Percentiles rank a stretch among this genome's conserved stretches.
Evolutionary conservation across 2,888 invertebrate species (phyloP).

Genomic region (Hydropsyche betteni): DNA sequence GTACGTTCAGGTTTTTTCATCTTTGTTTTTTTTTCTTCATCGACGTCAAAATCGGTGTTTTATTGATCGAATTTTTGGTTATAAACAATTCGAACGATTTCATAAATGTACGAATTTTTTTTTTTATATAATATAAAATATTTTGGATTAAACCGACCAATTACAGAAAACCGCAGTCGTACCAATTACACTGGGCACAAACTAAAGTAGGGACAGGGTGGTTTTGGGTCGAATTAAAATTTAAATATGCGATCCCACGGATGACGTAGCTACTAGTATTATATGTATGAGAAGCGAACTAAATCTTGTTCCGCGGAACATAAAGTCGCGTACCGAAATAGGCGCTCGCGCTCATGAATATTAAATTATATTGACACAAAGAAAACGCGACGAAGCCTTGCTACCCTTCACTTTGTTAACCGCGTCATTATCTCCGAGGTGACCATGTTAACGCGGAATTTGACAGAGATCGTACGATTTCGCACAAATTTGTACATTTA

Average conservation of each 20-base stretch:
- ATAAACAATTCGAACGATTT: too few relatives aligned
- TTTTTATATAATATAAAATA: too few relatives aligned
- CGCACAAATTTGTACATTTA: background rate
- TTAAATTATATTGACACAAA: conserved; percentile 31
- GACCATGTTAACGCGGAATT: conserved; percentile 12
- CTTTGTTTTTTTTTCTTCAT: too few relatives aligned
- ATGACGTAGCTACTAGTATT: conserved; percentile 17
- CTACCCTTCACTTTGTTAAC: background rate
- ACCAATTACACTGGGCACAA: too few relatives aligned
- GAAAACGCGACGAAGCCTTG: conserved; percentile 4
- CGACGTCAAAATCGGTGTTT: too few relatives aligned
- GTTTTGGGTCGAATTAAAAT: conserved; percentile 44
- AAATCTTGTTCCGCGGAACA: conserved; percentile 25
- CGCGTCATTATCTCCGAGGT: conserved; percentile 20
- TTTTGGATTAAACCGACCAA: too few relatives aligned
- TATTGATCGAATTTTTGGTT: too few relatives aligned
- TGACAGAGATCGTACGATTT: background rate
- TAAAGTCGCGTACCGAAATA: conserved; percentile 17
- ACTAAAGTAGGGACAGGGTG: background rate
- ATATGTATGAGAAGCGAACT: background rate
- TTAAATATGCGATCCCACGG: conserved; percentile 49
- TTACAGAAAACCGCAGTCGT: too few relatives aligned
- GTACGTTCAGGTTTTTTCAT: too few relatives aligned
- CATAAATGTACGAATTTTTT: too few relatives aligned
- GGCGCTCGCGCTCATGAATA: conserved; percentile 30